Evolutionary conservation across 2,888 invertebrate genomes (phyloP), one percentile per base, ranked within the genome.

Genomic region (Chrysina gloriosa): DNA sequence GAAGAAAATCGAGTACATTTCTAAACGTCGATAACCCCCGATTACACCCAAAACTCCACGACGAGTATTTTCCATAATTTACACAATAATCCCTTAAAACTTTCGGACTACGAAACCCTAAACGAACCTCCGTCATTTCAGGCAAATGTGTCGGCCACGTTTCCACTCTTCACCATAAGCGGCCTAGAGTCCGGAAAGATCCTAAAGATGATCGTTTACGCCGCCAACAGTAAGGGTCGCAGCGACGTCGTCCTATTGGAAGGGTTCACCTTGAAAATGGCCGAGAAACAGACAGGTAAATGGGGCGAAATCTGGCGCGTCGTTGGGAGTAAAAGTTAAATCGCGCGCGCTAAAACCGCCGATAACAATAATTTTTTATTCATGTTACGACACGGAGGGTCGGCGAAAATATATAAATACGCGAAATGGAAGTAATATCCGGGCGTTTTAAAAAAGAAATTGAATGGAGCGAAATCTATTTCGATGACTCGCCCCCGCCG

Each of bases 181-280:
- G 91, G 90, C 3, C 86, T 96, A 63, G 91, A 92, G 65, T 89
- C 95, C 0, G 95, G 93, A 3, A 91, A 91, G 76, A 87, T 90
- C 11, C 87, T 96, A 72, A 90, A 90, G 76, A 89, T 96, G 81
- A 85, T 90, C 63, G 88, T 96, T 70, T 95, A 93, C 81, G 92
- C 95, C 1, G 89, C 89, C 68, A 96, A 96, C 81, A 88, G 90
- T 3, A 92, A 93, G 77, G 96, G 96, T 11, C 86, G 90, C 74
- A 95, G 95, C 72, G 93, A 94, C 69, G 83, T 88, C 0, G 88
- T 91, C 14, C 81, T 86, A 63, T 82, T 92, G 9, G 92, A 92
- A 79, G 92, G 90, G 42, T 91, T 89, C 80, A 92, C 92, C 34
- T 84, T 92, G 42, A 91, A 92, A 82, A 86, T 89, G 65, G 91